These are phyloP conservation scores for Zhuqinia jingwanae DNA, from an alignment of 2,888 invertebrate genomes.

Conservation along the genomic window DNA sequence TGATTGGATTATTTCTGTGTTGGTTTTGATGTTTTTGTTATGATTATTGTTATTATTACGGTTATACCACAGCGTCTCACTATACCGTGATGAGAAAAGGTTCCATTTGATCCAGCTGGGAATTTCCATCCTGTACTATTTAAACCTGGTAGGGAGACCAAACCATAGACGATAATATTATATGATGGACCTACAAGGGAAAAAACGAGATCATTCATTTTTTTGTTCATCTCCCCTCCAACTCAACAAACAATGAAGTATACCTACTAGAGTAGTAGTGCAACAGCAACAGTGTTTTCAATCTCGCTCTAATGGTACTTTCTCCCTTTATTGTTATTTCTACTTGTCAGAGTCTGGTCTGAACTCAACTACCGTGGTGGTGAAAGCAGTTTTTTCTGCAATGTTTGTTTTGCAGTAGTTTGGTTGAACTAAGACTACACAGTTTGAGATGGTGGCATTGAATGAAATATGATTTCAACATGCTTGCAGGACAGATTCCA, in stretches of 20 bases:
- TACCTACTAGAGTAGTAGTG: background rate
- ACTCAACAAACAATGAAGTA: conserved; percentile 28
- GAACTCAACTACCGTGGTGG: background rate
- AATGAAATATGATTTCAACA: conserved; percentile 30
- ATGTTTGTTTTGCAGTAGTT: conserved; percentile 5
- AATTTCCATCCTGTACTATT: conserved; percentile 20
- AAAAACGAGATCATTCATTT: conserved; percentile 37
- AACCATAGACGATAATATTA: background rate
- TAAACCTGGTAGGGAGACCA: background rate
- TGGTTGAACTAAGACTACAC: background rate
- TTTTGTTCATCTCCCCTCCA: background rate
- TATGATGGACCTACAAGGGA: conserved; percentile 17
- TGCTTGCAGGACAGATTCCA: background rate
- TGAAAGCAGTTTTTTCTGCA: background rate
- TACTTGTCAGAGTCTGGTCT: background rate
- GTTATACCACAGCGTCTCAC: conserved; percentile 1
- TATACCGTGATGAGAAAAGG: conserved; percentile 34
- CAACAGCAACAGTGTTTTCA: conserved; percentile 4
- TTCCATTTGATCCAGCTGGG: conserved; percentile 37
- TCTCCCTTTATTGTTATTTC: conserved; percentile 26
- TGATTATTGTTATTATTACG: conserved; percentile 34
- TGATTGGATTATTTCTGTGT: conserved; percentile 26
- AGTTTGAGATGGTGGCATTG: conserved; percentile 18
- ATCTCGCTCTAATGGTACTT: background rate
- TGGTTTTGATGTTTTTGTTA: conserved; percentile 41